Evolutionary conservation across 1,140 invertebrate species (phyloP), one percentile per base, ranked within the genome.

Genomic region (Gryon sp.): DNA sequence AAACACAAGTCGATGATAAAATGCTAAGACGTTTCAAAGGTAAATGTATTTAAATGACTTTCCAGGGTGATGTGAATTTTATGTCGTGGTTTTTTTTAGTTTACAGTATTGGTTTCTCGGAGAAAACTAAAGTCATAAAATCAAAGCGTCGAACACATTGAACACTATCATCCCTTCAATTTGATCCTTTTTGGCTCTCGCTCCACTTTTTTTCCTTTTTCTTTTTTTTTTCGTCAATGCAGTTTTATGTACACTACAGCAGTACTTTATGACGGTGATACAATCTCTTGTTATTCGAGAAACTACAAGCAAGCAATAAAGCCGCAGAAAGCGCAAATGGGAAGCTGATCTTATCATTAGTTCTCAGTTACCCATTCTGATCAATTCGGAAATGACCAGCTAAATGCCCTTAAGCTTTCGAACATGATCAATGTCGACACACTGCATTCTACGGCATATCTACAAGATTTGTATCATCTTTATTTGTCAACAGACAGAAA

Each of bases 201-300:
- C 20, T 22, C 46, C 45, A 72, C 52, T 45, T 50, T 60, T 59
- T n/a, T n/a, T n/a, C n/a, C n/a, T n/a, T n/a, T n/a, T n/a, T n/a
- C n/a, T n/a, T n/a, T n/a, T n/a, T n/a, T n/a, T n/a, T n/a, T n/a
- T n/a, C n/a, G n/a, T 55, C 68, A 34, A 45, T 57, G 41, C 59
- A 72, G 62, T 55, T 80, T 76, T 70, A 75, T 43, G 50, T 45
- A 75, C 48, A 66, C 53, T 48, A 36, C 41, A 46, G 52, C 46
- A 69, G 32, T 57, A 80, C 59, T 81, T 82, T 83, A 83, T 78
- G 75, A 59, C 70, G 34, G 60, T 76, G 72, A 81, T 76, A 66
- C 68, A 80, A 80, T 80, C 70, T 80, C 82, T 60, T 59, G 77
- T 82, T 83, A 83, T n/a, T 83, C 80, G 73, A 41, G 24, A 57